Conservation (phyloP, 2,113 vertebrate genomes). For the Bubo scandiacus region DNA sequence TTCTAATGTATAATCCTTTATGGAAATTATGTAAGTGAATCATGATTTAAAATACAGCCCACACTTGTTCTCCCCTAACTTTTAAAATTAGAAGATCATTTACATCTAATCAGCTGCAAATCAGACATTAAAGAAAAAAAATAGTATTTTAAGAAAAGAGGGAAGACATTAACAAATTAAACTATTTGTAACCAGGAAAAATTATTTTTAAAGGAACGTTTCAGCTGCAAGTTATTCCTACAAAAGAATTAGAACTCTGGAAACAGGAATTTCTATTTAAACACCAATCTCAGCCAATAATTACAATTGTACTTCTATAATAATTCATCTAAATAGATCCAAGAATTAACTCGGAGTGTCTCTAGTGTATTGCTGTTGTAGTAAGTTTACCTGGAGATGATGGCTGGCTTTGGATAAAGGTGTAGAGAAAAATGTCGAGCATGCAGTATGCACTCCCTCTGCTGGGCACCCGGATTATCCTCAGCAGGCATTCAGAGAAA, state of each 20-base stretch:
- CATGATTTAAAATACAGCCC: background rate
- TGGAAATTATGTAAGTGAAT: background rate
- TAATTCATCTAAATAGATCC: background rate
- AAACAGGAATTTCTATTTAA: background rate
- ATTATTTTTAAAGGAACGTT: background rate
- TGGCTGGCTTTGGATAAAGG: background rate
- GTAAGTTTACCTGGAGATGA: background rate
- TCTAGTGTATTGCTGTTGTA: background rate
- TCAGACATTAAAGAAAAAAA: background rate
- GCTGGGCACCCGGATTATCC: conserved; percentile 32
- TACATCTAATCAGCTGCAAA: background rate
- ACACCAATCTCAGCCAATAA: background rate
- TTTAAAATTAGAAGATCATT: background rate
- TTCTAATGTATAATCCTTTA: background rate
- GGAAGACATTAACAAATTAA: background rate
- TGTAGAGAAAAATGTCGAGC: background rate
- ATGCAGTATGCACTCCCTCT: conserved; percentile 66
- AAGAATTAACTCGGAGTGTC: background rate
- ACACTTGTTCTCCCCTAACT: background rate
- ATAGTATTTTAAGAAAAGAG: background rate
- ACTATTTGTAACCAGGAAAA: background rate
- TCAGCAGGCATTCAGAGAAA: background rate
- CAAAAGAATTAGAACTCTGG: background rate
- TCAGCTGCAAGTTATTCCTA: background rate
- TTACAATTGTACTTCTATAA: background rate